A percentile compares a stretch with the other conserved stretches of the same genome.
Conservation (phyloP, 2,113 vertebrate species). For the Pipa parva region DNA sequence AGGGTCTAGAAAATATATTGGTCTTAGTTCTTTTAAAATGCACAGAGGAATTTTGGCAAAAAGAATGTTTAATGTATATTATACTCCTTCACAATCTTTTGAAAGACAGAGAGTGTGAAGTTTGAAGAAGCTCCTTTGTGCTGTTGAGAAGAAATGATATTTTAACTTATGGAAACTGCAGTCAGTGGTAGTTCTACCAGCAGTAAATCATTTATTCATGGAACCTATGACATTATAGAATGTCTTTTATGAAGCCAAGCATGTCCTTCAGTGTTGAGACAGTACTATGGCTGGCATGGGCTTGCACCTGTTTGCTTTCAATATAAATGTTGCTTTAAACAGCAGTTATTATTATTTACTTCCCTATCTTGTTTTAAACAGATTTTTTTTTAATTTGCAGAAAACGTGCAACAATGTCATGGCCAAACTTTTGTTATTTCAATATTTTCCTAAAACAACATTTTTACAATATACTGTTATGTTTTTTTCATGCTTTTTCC, state of each 20-base stretch:
- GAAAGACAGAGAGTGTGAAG: constrained; percentile 24
- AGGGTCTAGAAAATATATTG: background rate
- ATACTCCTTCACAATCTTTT: background rate
- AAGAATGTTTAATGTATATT: background rate
- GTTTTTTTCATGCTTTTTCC: too few relatives aligned
- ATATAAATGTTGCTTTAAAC: constrained; percentile 12
- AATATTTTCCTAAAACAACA: too few relatives aligned
- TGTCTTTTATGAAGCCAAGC: background rate
- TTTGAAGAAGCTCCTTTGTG: constrained; percentile 13
- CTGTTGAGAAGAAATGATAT: background rate
- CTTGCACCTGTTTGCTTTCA: constrained; percentile 23
- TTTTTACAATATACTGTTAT: too few relatives aligned
- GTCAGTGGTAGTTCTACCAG: background rate
- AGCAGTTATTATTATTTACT: constrained; percentile 23
- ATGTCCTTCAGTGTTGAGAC: background rate
- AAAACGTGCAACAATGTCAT: too few relatives aligned
- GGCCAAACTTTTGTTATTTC: too few relatives aligned
- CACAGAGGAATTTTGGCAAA: background rate
- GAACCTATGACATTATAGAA: constrained; percentile 17
- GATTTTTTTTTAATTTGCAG: too few relatives aligned
- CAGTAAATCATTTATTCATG: constrained; percentile 27
- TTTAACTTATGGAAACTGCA: background rate
- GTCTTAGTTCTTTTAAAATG: background rate
- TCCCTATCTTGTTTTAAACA: background rate
- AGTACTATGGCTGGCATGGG: background rate